Base-by-base conservation (phyloP, 2,888 invertebrate genomes). In the Macrophya alboannulata region DNA sequence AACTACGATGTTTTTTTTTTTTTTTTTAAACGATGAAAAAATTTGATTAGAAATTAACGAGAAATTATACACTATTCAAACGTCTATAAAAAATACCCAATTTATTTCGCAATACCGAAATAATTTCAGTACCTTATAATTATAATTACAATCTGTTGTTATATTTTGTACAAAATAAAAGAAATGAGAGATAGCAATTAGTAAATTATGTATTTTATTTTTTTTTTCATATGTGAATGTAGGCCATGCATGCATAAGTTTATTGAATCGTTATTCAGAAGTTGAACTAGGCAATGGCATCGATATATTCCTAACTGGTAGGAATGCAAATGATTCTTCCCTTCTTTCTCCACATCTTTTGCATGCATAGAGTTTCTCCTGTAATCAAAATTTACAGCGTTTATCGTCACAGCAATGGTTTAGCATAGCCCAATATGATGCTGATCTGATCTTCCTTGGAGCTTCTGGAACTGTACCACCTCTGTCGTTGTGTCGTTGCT, bases 401-500 rank as follows among this genome's bases (percentile, higher is more conserved):
- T 68, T 37, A 37, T 68, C 37, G 17, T 31, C 37, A 15, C 6
- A 31, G 37, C 12, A 68, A 68, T 15, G 10, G 68, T 68, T 12
- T 31, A 37, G 68, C 25, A 25, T 12, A 68, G 31, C 17, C 37
- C 68, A 37, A 68, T 68, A 8, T 17, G 68, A 37, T 68, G 68
- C 37, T 37, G 62, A 25, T 68, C 25, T 25, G 68, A 68, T 68
- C 31, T 31, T 15, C 12, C 12, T 17, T 37, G 68, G 25, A 37
- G 68, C 68, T 31, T 68, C 15, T 37, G 6, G 68, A 37, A 10
- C 10, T 17, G 37, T 68, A 68, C 37, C 37, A 37, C 68, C 68
- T 37, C 37, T 12, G 6, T 25, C n/a, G 68, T 68, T 48, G 45
- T 45, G 68, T 83, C 68, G 45, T 71, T 62, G 68, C 55, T 83